A percentile compares a stretch with the other conserved stretches of the same genome.
Evolutionary conservation across 2,113 vertebrate genomes (phyloP).

Genomic region (Capra hircus): DNA sequence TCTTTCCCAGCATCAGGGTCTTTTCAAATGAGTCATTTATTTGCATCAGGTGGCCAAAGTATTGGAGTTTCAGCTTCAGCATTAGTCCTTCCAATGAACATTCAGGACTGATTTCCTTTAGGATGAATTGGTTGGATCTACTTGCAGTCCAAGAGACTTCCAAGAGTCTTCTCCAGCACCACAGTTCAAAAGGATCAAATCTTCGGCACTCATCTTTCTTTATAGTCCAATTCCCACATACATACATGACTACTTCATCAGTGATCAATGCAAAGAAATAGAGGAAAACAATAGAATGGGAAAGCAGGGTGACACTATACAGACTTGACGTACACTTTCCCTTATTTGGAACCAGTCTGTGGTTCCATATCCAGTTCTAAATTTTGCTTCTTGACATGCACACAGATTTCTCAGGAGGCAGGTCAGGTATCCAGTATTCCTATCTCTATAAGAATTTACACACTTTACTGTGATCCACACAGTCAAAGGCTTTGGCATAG

Average conservation of each 20-base stretch:
- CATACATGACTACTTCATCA: neutral
- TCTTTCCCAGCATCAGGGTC: neutral
- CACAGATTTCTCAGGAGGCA: neutral
- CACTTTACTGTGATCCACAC: neutral
- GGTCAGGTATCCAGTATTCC: neutral
- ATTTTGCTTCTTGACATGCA: neutral
- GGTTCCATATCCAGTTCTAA: neutral
- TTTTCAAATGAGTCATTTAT: neutral
- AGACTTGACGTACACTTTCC: neutral
- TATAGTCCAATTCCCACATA: neutral
- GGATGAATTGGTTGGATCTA: neutral
- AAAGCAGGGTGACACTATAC: neutral
- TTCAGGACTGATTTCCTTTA: neutral
- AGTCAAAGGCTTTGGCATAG: neutral
- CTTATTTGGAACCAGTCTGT: neutral
- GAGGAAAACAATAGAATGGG: neutral
- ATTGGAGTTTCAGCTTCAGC: neutral
- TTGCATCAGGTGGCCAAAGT: neutral
- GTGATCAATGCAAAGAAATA: neutral
- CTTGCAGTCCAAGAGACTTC: neutral
- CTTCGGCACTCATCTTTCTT: neutral
- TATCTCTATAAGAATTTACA: neutral
- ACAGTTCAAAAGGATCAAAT: neutral
- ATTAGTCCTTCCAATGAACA: neutral
- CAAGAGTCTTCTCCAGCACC: neutral